Evolutionary conservation across 2,797 vertebrate genomes (phyloP).

Genomic region (Enteromius afrohamiltoni): DNA sequence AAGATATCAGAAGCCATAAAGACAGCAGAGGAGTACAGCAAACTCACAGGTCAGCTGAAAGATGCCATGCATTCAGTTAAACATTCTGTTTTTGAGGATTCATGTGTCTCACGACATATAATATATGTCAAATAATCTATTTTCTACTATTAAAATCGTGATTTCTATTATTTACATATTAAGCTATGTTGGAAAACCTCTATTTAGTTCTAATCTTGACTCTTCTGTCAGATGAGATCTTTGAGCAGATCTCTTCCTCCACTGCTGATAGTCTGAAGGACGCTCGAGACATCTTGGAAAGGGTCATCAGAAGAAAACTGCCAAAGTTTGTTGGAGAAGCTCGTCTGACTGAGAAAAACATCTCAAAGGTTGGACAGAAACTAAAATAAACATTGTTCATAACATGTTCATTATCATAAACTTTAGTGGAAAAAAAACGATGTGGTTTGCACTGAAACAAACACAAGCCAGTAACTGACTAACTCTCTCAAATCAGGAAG

Average conservation of each 20-base stretch:
- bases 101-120: no score
- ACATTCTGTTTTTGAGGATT: no score
- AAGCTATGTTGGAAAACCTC: no score
- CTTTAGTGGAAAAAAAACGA: no score
- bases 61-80: no score
- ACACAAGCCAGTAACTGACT: background rate
- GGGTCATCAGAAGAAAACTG: slow-evolving; percentile 19
- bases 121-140: no score
- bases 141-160: background rate
- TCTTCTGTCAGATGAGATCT: slow-evolving; percentile 22
- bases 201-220: background rate
- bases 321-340: slow-evolving; percentile 29
- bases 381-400: background rate
- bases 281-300: background rate
- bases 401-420: no score
- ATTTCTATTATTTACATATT: background rate
- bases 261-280: background rate
- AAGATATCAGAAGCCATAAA: slow-evolving; percentile 7
- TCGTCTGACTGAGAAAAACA: background rate
- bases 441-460: no score
- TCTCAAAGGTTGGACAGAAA: background rate
- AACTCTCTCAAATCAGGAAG: background rate
- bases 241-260: slow-evolving; percentile 10
- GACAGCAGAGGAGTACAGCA: background rate
- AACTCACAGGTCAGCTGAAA: slow-evolving; percentile 36